Conservation (phyloP, 2,888 invertebrate species). For the Nephrotoma guestfalica region DNA sequence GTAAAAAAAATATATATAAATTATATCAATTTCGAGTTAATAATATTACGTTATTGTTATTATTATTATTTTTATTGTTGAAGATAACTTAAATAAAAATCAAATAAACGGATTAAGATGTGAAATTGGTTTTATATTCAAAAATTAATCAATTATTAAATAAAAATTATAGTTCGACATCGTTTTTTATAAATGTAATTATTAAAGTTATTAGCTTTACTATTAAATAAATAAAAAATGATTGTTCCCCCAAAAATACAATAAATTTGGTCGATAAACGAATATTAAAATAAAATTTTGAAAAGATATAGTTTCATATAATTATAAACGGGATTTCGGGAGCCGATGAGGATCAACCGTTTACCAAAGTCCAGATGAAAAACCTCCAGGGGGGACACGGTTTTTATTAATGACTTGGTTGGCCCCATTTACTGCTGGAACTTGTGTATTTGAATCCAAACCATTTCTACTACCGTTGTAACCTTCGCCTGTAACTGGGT, state of each 20-base stretch:
- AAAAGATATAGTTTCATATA: not conserved
- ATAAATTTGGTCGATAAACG: not conserved
- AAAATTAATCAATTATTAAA: not conserved
- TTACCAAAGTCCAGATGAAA: slow-evolving; percentile 34
- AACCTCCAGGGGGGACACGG: slow-evolving; percentile 33
- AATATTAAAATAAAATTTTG: not conserved
- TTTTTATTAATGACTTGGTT: slow-evolving; percentile 33
- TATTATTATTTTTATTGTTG: not conserved
- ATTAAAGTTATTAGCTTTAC: not conserved
- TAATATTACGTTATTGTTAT: not conserved
- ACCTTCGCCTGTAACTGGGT: slow-evolving; percentile 40
- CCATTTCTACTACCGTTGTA: slow-evolving; percentile 30
- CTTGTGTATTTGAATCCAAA: slow-evolving; percentile 23
- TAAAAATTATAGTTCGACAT: not conserved
- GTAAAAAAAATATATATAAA: not conserved
- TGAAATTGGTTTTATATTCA: not conserved
- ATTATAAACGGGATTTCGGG: not conserved
- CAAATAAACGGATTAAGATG: not conserved
- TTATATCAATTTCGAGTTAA: not conserved
- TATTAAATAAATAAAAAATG: not conserved
- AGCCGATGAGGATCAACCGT: slow-evolving; percentile 9
- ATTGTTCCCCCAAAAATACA: not conserved
- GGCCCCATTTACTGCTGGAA: slow-evolving; percentile 24
- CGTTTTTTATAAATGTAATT: not conserved
- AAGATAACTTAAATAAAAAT: not conserved